These are phyloP conservation scores for Calliopsis andreniformis DNA, from an alignment of 1,140 invertebrate genomes.

Conservation along the genomic window DNA sequence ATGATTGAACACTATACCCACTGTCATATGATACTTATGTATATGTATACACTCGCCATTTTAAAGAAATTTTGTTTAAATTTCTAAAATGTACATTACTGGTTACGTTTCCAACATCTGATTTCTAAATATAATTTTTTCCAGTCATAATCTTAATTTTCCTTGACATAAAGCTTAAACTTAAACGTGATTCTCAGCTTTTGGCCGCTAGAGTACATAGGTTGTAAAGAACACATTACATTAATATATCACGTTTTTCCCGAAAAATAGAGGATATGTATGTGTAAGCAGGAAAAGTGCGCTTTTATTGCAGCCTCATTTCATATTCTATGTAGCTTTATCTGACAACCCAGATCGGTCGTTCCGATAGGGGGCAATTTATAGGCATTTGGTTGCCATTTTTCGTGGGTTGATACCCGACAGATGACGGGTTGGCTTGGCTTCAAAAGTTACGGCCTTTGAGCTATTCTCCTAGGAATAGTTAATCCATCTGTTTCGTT, in stretches of 20 bases:
- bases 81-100: no score
- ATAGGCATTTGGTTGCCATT: conserved; percentile 58
- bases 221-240: no score
- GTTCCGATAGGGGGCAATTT: conserved; percentile 61
- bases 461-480: conserved; percentile 73
- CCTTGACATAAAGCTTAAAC: no score
- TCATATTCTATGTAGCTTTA: conserved; percentile 20
- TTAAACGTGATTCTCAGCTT: no score
- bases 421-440: conserved; percentile 67
- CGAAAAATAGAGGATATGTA: neutral
- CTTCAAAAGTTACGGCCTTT: conserved; percentile 36
- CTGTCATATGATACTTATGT: no score
- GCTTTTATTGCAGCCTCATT: conserved; percentile 29
- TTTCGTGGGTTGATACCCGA: conserved; percentile 70
- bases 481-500: conserved; percentile 77
- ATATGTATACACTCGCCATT: no score
- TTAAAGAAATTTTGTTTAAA: no score
- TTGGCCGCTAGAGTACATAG: no score
- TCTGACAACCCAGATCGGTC: conserved; percentile 49
- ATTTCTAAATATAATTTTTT: no score
- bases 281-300: neutral
- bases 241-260: neutral
- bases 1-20: no score
- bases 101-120: no score
- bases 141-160: no score